Conservation (phyloP, 1,140 invertebrate species). For the Euura saliciscinereae region DNA sequence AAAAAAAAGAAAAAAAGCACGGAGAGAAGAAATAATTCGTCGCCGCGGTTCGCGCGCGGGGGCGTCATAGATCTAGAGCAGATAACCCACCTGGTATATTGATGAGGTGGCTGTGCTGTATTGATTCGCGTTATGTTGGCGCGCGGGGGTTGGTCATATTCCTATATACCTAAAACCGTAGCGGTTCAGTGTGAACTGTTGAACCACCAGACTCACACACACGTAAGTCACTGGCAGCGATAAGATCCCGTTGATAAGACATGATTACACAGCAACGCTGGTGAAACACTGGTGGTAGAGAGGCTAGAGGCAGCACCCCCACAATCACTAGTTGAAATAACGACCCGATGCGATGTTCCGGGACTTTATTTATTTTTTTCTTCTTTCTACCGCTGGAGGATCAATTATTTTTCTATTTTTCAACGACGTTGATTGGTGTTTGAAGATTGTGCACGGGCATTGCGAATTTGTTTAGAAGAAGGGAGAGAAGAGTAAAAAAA, state of each 20-base stretch:
- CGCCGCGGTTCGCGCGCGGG: conserved; percentile 35
- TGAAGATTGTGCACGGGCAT: no score
- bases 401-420: no score
- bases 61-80: conserved; percentile 53
- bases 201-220: conserved; percentile 20
- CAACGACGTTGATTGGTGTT: no score
- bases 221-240: conserved; percentile 38
- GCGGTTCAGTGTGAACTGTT: no score
- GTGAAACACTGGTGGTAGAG: neutral
- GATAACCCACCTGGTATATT: conserved; percentile 37
- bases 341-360: conserved; percentile 19
- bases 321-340: neutral
- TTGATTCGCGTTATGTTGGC: conserved; percentile 42
- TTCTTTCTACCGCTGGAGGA: no score
- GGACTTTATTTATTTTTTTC: no score
- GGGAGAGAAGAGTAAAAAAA: conserved; percentile 3
- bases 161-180: neutral
- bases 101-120: conserved; percentile 47
- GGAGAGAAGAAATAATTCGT: conserved; percentile 8
- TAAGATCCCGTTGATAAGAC: conserved; percentile 55
- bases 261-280: conserved; percentile 49
- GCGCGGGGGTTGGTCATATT: conserved; percentile 3
- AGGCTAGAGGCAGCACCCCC: neutral
- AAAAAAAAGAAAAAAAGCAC: conserved; percentile 11
- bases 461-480: conserved; percentile 9